Base-by-base conservation (phyloP, 2,797 vertebrate species). In the Microchirus variegatus region DNA sequence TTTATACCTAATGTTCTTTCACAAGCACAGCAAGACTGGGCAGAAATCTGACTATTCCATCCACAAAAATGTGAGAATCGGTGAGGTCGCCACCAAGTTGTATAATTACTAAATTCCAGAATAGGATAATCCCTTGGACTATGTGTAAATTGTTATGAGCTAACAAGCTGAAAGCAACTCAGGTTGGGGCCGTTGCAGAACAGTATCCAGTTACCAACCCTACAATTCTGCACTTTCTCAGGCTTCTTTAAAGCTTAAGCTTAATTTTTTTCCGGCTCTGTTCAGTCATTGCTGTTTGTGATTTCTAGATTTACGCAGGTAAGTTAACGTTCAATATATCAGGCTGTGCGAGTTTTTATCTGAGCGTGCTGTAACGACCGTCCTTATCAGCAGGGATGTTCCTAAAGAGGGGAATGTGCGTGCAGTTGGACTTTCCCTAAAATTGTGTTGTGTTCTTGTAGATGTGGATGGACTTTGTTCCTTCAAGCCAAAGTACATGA, bases 391-490 rank as follows among this genome's bases (percentile, higher is more conserved):
- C 41, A 16, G 59, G 59, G 44, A 62, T 75, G 68, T 73, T 70
- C 43, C 49, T 18, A 13, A 40, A 36, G 36, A 59, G 10, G 9
- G 56, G 42, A 62, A 71, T 18, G 53, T 54, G 31, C 64, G 53
- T 9, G 22, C 10, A 8, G 76, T 61, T 14, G 36, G 16, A 5
- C 41, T 35, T 42, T 42, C 51, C 41, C 53, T 46, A 37, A 67
- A 70, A 52, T 56, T 1, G 42, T 54, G 63, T 50, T 50, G 73
- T 79, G 79, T 81, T 82, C 43, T 1, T 31, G 31, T 31, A 4
- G 31, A 65, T 79, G 64, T 85, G 75, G 76, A 35, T 9, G 37
- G 59, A 83, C 80, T 80, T 78, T 80, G 75, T 58, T 75, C 54
- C 46, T 64, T 19, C 18, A 9, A 52, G 72, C 51, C 70, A 80